Evolutionary conservation across 2,888 invertebrate genomes (phyloP).

Genomic region (Tetramorium bicarinatum): DNA sequence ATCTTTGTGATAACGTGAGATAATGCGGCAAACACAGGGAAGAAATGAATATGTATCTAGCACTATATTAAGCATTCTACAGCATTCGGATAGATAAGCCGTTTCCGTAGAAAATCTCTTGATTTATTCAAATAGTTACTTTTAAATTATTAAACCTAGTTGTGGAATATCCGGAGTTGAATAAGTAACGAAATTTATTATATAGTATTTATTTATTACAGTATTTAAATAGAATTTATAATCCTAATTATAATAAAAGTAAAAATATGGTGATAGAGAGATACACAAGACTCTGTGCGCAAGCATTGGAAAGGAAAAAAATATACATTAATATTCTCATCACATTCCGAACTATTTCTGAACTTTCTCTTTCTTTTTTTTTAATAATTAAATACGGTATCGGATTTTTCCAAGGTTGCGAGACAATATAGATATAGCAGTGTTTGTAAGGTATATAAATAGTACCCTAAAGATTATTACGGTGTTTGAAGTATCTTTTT

Average conservation of each 20-base stretch:
- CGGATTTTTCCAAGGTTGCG: neutral
- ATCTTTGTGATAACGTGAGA: slow-evolving; percentile 26
- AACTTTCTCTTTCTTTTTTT: slow-evolving; percentile 15
- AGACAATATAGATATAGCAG: neutral
- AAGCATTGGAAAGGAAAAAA: neutral
- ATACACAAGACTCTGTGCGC: neutral
- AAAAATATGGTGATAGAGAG: neutral
- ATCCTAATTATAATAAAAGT: neutral
- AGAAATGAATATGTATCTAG: neutral
- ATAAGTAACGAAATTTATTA: neutral
- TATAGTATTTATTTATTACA: too few relatives aligned
- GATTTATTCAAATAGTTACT: slow-evolving; percentile 1
- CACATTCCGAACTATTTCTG: neutral
- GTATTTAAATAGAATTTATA: neutral
- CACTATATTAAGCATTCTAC: neutral
- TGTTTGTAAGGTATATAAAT: neutral
- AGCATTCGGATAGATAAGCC: neutral
- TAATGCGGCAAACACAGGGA: neutral
- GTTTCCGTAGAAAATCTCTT: neutral
- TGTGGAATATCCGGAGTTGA: neutral
- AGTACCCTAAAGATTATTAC: neutral
- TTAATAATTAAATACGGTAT: neutral
- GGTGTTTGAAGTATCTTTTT: neutral
- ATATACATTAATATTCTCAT: neutral
- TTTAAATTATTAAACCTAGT: neutral